Base-by-base conservation (phyloP, 2,797 vertebrate genomes). In the Halcyon leucocephala region DNA sequence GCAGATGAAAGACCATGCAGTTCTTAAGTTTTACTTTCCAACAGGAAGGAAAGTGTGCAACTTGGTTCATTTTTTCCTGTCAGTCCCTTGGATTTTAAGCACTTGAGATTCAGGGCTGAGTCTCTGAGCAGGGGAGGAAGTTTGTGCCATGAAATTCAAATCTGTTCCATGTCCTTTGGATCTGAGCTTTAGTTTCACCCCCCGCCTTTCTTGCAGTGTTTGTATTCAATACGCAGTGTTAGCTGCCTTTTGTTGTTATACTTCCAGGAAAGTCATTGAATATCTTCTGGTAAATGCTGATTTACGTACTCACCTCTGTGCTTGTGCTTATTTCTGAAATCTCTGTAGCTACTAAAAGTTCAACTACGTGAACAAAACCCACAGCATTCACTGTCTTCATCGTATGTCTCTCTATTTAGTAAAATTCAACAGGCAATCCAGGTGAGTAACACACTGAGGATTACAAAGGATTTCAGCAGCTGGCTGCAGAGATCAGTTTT, bases 291-390 rank as follows among this genome's bases (percentile, higher is more conserved):
- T 79, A 93, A 94, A 81, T 62, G 26, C 41, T 90, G 70, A 88
- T 90, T 85, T 92, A 76, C 31, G 18, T 67, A 76, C 60, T 82
- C 90, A 41, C 0, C 3, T 95, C 35, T 2, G 1, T 21, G 14
- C 54, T 90, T 93, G 28, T 84, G 66, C 52, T 90, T 44, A 65
- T 82, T 95, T 94, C 82, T 85, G 82, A 89, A 70, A 74, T 90
- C 81, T 42, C 62, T 95, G 33, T 65, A 81, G 67, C 58, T 96
- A 74, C 71, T 71, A 76, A 39, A 86, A 94, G 71, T 87, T 91
- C 69, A 90, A 17, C 37, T 82, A 18, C 26, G 57, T 42, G 62
- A 94, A 78, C 52, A 91, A 58, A 89, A 41, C 11, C 49, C 48
- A 67, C 31, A 80, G 17, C 18, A 71, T 69, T 91, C 58, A 20